Percentiles rank a stretch among this genome's conserved stretches.
These are phyloP conservation scores for Rhingia campestris DNA, from an alignment of 2,888 invertebrate species.

Conservation along the genomic window DNA sequence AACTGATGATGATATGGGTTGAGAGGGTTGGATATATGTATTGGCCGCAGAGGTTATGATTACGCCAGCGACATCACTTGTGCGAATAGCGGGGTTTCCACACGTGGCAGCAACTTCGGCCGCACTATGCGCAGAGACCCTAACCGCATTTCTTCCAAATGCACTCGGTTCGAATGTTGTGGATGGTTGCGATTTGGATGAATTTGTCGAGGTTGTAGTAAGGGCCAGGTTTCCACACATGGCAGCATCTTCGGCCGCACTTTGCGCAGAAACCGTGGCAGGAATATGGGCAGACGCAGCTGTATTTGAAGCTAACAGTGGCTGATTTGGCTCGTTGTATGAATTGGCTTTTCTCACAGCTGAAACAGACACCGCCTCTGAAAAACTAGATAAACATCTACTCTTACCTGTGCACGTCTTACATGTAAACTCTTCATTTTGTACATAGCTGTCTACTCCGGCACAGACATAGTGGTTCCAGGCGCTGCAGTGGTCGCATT, in stretches of 20 bases:
- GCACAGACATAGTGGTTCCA: constrained; percentile 1
- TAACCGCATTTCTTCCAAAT: background rate
- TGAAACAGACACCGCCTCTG: background rate
- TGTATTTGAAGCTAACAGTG: background rate
- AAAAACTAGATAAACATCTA: background rate
- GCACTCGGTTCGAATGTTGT: background rate
- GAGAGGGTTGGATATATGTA: no score
- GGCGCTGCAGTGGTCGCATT: background rate
- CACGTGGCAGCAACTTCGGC: no score
- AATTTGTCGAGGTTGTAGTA: no score
- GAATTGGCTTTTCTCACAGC: background rate
- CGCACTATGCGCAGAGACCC: no score
- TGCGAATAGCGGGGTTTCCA: no score
- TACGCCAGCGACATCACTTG: no score
- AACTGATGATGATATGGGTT: background rate
- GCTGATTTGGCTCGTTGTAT: background rate
- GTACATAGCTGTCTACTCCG: constrained; percentile 1
- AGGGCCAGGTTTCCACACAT: constrained; percentile 14
- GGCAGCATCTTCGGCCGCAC: constrained; percentile 20
- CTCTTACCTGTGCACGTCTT: constrained; percentile 9
- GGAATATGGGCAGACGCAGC: background rate
- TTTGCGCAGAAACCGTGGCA: background rate
- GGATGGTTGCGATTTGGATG: background rate
- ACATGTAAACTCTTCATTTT: background rate
- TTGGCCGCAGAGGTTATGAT: no score